Conservation (phyloP, 2,888 invertebrate species). For the Noctuana brunneofusca region DNA sequence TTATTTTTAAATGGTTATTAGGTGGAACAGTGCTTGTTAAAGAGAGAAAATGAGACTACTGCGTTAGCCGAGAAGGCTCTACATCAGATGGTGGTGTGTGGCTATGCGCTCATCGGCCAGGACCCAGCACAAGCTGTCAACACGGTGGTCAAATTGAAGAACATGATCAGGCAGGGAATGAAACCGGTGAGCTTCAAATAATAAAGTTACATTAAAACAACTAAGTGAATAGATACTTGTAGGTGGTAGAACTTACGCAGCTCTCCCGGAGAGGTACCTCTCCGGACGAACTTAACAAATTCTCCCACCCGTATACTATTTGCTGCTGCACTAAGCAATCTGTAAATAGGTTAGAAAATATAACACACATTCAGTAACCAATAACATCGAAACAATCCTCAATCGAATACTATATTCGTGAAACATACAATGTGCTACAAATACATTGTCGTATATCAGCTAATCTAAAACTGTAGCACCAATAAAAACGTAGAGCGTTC, state of each 20-base stretch:
- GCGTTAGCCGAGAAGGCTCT: constrained; percentile 70
- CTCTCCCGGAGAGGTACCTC: too few relatives aligned
- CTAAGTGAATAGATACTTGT: too few relatives aligned
- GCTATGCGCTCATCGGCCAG: constrained; percentile 74
- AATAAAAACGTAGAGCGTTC: neutral
- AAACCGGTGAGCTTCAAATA: constrained; percentile 56
- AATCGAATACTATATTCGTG: neutral
- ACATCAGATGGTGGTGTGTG: constrained; percentile 77
- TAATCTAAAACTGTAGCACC: constrained; percentile 3
- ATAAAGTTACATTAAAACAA: neutral
- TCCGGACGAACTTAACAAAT: too few relatives aligned
- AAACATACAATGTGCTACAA: neutral
- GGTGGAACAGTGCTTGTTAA: constrained; percentile 58
- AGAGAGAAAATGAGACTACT: constrained; percentile 61
- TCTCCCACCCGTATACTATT: too few relatives aligned
- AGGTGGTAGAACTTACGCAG: too few relatives aligned
- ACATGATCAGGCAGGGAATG: constrained; percentile 61
- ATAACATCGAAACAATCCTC: neutral
- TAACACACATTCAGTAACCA: neutral
- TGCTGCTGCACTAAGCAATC: too few relatives aligned
- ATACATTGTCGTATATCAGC: constrained; percentile 1
- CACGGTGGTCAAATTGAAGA: constrained; percentile 61
- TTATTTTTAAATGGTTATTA: constrained; percentile 38
- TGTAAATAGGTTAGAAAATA: too few relatives aligned
- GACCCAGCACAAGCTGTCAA: constrained; percentile 68